Percentiles rank a stretch among this genome's conserved stretches.
phyloP scores from a whole-genome alignment of 2,113 vertebrate species.

The Calypte anna region DNA sequence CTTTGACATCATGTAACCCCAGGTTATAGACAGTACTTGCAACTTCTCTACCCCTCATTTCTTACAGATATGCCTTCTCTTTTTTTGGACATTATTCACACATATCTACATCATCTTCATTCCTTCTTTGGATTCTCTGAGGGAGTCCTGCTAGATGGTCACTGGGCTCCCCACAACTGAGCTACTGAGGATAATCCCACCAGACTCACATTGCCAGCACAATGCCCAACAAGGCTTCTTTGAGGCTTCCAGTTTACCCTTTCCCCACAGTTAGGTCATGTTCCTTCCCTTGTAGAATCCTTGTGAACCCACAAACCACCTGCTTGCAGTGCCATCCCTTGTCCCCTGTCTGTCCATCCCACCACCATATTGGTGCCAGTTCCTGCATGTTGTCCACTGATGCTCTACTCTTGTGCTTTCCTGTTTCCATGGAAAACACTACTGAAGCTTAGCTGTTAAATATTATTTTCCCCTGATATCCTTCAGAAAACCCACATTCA shows the following conservation, averaged over 20 bases:
- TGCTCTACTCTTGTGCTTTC: not conserved
- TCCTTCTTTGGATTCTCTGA: not conserved
- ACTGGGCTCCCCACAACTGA: not conserved
- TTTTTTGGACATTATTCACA: not conserved
- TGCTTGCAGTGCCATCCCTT: not conserved
- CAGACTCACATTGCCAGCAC: not conserved
- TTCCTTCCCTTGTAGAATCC: not conserved
- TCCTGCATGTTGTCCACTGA: not conserved
- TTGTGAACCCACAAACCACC: not conserved
- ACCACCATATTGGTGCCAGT: not conserved
- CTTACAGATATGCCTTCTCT: not conserved
- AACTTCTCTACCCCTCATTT: not conserved
- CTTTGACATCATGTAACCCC: not conserved
- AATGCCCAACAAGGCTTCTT: not conserved
- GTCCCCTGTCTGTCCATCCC: not conserved
- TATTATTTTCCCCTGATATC: not conserved
- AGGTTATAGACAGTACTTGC: not conserved
- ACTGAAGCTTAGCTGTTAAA: not conserved
- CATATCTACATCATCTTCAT: not conserved
- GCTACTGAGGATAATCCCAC: not conserved
- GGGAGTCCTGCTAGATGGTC: not conserved
- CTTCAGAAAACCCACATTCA: not conserved
- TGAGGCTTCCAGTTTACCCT: not conserved
- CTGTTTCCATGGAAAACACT: not conserved
- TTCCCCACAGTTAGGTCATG: not conserved